Evolutionary conservation across 2,113 vertebrate species (phyloP).

Genomic region (Willisornis vidua): DNA sequence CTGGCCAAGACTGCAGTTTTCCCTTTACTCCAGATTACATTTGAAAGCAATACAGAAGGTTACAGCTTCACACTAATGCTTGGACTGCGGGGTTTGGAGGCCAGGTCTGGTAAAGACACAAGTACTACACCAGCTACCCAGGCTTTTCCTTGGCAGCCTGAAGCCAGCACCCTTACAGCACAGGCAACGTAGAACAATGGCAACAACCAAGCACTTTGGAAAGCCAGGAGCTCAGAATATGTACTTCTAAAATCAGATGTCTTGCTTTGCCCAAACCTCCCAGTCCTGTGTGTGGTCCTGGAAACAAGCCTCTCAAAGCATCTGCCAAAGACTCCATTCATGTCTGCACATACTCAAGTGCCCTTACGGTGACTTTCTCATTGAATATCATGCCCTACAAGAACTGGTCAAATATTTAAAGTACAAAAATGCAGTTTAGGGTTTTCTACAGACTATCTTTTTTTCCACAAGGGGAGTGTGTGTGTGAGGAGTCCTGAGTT

Average conservation of each 20-base stretch:
- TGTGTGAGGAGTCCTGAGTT: neutral
- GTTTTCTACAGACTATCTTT: neutral
- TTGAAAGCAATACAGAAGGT: neutral
- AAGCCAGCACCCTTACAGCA: neutral
- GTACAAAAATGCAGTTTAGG: neutral
- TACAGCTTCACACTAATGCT: neutral
- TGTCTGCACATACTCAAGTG: accelerated
- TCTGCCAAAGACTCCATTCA: accelerated
- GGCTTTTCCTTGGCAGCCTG: neutral
- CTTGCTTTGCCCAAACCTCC: neutral
- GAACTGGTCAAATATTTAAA: neutral
- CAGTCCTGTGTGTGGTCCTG: neutral
- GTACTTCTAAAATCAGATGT: neutral
- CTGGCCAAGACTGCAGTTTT: neutral
- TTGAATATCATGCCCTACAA: neutral
- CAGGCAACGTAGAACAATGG: neutral
- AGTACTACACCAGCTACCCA: neutral
- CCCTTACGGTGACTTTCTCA: neutral
- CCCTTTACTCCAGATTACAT: neutral
- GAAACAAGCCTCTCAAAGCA: neutral
- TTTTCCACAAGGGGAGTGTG: accelerated
- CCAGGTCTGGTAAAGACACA: neutral
- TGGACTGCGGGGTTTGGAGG: neutral
- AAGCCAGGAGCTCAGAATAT: neutral
- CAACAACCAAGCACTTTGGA: neutral